Percentiles rank a stretch among this genome's conserved stretches.
Conservation (phyloP, 2,797 vertebrate genomes). For the Austrolebias charrua region DNA sequence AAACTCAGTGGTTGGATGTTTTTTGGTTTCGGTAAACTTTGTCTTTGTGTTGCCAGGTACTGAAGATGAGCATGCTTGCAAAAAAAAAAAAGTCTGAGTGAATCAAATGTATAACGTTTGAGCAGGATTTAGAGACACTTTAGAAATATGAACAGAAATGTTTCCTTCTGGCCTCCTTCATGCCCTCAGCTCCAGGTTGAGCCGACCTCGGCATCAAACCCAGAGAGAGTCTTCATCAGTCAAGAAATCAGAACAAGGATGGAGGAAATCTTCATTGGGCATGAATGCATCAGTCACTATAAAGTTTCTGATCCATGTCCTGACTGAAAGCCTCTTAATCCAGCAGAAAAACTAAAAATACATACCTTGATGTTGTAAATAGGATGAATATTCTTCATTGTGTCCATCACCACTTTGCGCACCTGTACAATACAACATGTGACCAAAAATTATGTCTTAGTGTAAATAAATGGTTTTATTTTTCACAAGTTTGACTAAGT, state of each 20-base stretch:
- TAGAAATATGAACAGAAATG: too few species aligned
- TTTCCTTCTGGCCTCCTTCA: too few species aligned
- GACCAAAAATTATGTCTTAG: not conserved
- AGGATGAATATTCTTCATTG: slow-evolving; percentile 98
- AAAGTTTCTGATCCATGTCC: not conserved
- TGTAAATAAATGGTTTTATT: too few species aligned
- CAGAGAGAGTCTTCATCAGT: slow-evolving; percentile 58
- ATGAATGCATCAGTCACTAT: not conserved
- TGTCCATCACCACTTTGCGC: slow-evolving; percentile 95
- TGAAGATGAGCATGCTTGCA: too few species aligned
- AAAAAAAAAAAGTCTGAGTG: too few species aligned
- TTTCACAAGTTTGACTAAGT: too few species aligned
- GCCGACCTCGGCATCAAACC: slow-evolving; percentile 51
- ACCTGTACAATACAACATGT: slow-evolving; percentile 77
- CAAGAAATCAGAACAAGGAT: slow-evolving; percentile 76
- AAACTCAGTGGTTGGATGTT: too few species aligned
- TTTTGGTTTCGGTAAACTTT: too few species aligned
- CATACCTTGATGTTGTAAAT: slow-evolving; percentile 98
- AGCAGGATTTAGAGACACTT: too few species aligned
- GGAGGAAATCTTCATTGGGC: slow-evolving; percentile 70
- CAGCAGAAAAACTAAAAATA: not conserved
- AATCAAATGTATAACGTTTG: too few species aligned
- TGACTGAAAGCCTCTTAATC: too few species aligned
- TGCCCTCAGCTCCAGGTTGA: slow-evolving; percentile 70
- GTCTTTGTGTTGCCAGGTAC: too few species aligned